Evolutionary conservation across 2,113 vertebrate genomes (phyloP).

Genomic region (Thunnus maccoyii): DNA sequence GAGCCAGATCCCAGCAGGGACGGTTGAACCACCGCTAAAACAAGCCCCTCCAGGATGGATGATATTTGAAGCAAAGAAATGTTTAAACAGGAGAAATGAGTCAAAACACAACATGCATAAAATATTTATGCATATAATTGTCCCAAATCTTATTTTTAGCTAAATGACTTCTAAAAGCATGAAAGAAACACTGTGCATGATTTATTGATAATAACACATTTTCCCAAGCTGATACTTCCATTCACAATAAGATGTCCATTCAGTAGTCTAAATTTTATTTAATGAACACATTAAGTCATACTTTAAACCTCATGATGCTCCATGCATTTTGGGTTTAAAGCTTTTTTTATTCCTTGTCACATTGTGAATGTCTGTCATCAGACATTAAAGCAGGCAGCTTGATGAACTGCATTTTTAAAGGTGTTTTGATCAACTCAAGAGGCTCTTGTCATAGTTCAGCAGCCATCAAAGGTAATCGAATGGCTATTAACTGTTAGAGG

Average conservation of each 20-base stretch:
- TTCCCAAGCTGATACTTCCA: background rate
- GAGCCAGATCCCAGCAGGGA: conserved; percentile 60
- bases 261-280: background rate
- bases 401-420: conserved; percentile 65
- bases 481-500: conserved; percentile 47
- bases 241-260: background rate
- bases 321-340: background rate
- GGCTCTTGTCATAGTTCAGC: conserved; percentile 65
- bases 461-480: conserved; percentile 62
- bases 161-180: background rate
- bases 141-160: background rate
- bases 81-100: conserved; percentile 13
- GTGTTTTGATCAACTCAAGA: conserved; percentile 62
- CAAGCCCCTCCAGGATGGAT: conserved; percentile 40
- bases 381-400: conserved; percentile 33
- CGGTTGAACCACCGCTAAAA: conserved; percentile 62
- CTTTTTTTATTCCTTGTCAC: conserved; percentile 1
- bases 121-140: background rate
- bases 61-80: conserved; percentile 45
- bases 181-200: background rate
- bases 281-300: background rate
- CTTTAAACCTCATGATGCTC: background rate
- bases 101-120: conserved; percentile 7
- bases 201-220: background rate
- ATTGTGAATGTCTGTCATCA: conserved; percentile 36